phyloP scores from a whole-genome alignment of 2,888 invertebrate species.

The Xestia rhomboidea region DNA sequence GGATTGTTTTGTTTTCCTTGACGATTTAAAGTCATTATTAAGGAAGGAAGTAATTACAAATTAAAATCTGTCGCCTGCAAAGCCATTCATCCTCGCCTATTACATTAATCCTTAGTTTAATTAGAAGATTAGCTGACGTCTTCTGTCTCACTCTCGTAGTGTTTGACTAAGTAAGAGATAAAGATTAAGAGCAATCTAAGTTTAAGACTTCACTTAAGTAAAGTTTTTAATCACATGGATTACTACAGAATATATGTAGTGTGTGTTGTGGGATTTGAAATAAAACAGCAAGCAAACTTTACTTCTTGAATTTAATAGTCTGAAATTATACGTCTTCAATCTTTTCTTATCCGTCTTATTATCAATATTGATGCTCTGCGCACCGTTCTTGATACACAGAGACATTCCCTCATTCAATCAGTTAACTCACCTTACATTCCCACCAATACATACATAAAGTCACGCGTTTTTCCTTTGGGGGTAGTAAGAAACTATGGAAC shows the following conservation, averaged over 20 bases:
- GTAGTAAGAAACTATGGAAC: neutral
- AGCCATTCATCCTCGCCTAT: conserved; percentile 29
- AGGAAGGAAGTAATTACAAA: neutral
- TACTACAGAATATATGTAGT: neutral
- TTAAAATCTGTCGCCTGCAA: conserved; percentile 19
- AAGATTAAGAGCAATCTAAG: conserved; percentile 39
- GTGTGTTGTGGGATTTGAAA: no score
- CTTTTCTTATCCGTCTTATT: no score
- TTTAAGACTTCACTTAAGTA: conserved; percentile 13
- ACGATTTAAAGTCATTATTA: neutral
- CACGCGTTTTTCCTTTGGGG: neutral
- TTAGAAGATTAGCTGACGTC: conserved; percentile 64
- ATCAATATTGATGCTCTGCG: no score
- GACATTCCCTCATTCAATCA: no score
- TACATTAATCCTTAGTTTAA: conserved; percentile 64
- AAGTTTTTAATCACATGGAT: conserved; percentile 16
- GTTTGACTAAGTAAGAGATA: conserved; percentile 22
- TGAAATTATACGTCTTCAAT: no score
- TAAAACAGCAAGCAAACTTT: no score
- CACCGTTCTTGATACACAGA: no score
- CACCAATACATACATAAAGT: no score
- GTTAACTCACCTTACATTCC: no score
- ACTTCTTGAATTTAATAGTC: no score
- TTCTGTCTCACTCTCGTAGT: conserved; percentile 31
- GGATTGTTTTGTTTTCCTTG: neutral